phyloP scores from a whole-genome alignment of 2,113 vertebrate genomes.

The Psittacara wagleri region DNA sequence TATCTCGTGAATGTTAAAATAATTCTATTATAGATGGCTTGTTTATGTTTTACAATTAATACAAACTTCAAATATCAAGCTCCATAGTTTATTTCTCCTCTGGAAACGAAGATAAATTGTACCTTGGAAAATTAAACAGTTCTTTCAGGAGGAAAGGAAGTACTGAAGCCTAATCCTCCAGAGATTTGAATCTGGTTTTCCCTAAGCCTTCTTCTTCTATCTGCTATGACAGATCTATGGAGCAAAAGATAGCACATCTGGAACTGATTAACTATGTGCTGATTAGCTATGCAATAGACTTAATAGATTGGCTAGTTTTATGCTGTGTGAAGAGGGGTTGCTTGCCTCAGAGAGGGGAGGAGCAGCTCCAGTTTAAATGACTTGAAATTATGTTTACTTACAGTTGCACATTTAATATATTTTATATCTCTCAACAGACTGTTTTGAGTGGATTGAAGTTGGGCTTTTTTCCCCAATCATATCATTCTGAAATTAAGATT shows the following conservation, averaged over 20 bases:
- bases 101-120: neutral
- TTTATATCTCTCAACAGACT: neutral
- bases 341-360: neutral
- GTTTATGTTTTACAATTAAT: neutral
- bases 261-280: neutral
- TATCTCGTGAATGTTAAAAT: neutral
- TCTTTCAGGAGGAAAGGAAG: neutral
- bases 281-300: neutral
- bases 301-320: neutral
- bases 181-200: neutral
- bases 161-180: neutral
- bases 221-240: neutral
- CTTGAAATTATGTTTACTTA: neutral
- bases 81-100: neutral
- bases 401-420: neutral
- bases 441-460: slow-evolving; percentile 39
- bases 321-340: neutral
- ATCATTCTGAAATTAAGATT: slow-evolving; percentile 54
- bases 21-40: neutral
- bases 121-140: neutral
- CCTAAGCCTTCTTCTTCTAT: neutral
- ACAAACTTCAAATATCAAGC: neutral
- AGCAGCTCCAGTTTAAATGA: neutral
- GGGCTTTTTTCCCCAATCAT: slow-evolving; percentile 9
- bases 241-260: neutral